Conservation (phyloP, 2,888 invertebrate genomes). For the Corbicula japonica region DNA sequence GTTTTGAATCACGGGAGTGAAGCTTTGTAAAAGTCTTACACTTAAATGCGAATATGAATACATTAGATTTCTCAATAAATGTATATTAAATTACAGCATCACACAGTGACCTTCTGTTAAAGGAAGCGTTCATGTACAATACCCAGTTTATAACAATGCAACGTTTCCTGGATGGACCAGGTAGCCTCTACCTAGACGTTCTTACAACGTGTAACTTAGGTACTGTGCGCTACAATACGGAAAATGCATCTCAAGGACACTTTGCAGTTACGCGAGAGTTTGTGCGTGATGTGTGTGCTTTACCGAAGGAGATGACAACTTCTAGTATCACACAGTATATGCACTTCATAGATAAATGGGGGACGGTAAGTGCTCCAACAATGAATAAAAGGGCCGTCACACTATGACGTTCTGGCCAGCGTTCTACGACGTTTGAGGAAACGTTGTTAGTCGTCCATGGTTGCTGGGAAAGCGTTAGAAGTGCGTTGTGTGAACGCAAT, state of each 20-base stretch:
- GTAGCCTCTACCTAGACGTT: neutral
- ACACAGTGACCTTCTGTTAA: neutral
- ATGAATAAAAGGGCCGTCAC: neutral
- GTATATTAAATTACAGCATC: slow-evolving; percentile 1
- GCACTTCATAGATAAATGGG: slow-evolving; percentile 59
- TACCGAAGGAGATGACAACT: slow-evolving; percentile 1
- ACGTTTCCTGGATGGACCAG: neutral
- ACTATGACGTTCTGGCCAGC: neutral
- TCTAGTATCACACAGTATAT: slow-evolving; percentile 10
- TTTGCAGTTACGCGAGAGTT: slow-evolving; percentile 32
- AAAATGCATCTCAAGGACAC: neutral
- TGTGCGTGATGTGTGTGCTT: slow-evolving; percentile 27
- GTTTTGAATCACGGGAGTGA: too few species aligned
- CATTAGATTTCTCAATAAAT: neutral
- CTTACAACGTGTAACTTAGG: slow-evolving; percentile 18
- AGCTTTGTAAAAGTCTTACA: too few species aligned
- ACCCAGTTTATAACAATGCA: slow-evolving; percentile 11
- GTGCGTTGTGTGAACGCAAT: too few species aligned
- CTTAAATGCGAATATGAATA: too few species aligned
- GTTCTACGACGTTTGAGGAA: neutral
- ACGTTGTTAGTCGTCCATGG: too few species aligned
- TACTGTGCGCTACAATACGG: slow-evolving; percentile 7
- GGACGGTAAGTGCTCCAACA: slow-evolving; percentile 43
- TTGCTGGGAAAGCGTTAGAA: too few species aligned
- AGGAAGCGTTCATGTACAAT: slow-evolving; percentile 16